These are phyloP conservation scores for Cepphus grylle DNA, from an alignment of 2,113 vertebrate species.

Conservation along the genomic window DNA sequence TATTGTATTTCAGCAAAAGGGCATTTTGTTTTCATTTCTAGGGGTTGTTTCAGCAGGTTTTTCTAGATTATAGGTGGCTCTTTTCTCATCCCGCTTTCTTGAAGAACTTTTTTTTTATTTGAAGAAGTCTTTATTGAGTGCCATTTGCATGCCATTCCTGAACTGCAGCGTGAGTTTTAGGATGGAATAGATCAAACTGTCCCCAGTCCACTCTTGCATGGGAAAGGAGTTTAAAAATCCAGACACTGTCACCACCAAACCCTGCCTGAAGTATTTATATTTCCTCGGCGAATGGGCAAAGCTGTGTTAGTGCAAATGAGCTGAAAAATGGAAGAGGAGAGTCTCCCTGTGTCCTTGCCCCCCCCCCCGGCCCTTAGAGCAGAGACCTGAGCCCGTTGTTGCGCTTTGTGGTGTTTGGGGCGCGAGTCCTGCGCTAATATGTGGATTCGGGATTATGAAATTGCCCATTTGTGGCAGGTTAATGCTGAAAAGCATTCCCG, in stretches of 20 bases:
- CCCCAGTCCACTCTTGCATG: neutral
- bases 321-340: neutral
- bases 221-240: neutral
- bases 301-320: neutral
- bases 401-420: fast-evolving
- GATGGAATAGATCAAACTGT: neutral
- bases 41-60: neutral
- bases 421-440: fast-evolving
- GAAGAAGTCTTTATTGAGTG: neutral
- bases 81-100: neutral
- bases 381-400: fast-evolving
- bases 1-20: neutral
- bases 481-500: neutral
- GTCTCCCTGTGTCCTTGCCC: neutral
- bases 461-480: neutral
- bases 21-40: neutral
- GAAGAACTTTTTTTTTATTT: neutral
- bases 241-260: fast-evolving
- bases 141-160: neutral
- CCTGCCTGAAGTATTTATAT: neutral
- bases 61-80: neutral
- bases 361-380: neutral
- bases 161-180: neutral
- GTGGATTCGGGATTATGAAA: fast-evolving
- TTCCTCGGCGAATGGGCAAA: neutral